Evolutionary conservation across 2,888 invertebrate genomes (phyloP), one percentile per base, ranked within the genome.

Genomic region (Prenolepis imparis): DNA sequence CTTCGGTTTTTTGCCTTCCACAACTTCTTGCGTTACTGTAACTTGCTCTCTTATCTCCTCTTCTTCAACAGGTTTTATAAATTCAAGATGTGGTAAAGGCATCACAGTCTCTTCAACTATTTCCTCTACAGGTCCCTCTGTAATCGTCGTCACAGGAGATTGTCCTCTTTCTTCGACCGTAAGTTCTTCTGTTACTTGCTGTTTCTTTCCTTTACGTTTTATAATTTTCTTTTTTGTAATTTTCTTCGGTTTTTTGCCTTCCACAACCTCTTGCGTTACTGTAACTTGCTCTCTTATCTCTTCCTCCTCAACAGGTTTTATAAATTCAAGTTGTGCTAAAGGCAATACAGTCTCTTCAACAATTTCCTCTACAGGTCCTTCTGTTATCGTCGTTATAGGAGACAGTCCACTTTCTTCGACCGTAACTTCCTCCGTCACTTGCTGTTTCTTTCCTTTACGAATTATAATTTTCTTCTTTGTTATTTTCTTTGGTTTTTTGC

Each of bases 1-100:
- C 93, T 95, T 80, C 93, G 95, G 88, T 92, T 80, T 93, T 12
- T 93, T 80, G 94, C 89, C 57, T 93, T 91, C 85, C 93, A 95
- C 18, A 0, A 74, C 15, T 72, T 85, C 85, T 5, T 85, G 63
- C 0, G 85, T 84, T 0, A 88, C 84, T 3, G 86, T 91, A 0
- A 91, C 90, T 0, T 91, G 91, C 11, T 74, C 74, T 36, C 88
- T 89, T 0, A 90, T 91, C 74, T 91, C 84, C 73, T 92, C 92
- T 52, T 91, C 87, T 21, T 87, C 85, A 0, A 63, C 9, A 95
- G 94, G 80, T 95, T 93, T 67, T 0, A 66, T 73, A 15, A 41
- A 95, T 95, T 87, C 93, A 89, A 1, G 85, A 0, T 92, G 92
- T 21, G 90, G 84, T 15, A 90, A n/a, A 0, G 85, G 44, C 73